phyloP scores from a whole-genome alignment of 2,113 vertebrate genomes.

The Anguilla japonica region DNA sequence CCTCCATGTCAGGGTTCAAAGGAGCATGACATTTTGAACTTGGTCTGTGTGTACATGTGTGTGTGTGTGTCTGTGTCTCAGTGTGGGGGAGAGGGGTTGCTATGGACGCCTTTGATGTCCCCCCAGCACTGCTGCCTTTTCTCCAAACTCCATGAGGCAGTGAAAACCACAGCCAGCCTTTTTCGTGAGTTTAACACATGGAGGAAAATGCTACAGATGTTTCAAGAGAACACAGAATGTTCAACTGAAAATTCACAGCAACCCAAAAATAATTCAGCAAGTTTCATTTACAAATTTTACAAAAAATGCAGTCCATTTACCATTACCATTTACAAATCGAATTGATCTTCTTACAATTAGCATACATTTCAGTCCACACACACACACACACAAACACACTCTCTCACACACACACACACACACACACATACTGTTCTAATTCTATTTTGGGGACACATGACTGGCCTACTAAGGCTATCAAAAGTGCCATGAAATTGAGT shows the following conservation, averaged over 20 bases:
- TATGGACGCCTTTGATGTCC: conserved; percentile 4
- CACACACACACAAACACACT: no score
- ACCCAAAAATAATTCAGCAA: neutral
- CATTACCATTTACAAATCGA: neutral
- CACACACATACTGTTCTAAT: no score
- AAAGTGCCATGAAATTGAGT: no score
- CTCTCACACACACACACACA: neutral
- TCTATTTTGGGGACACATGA: no score
- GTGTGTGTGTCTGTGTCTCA: no score
- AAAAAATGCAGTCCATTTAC: no score
- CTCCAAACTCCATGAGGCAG: neutral
- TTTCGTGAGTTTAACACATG: neutral
- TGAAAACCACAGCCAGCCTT: neutral
- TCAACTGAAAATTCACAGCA: neutral
- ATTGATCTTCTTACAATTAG: neutral
- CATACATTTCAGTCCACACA: neutral
- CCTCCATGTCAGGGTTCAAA: conserved; percentile 25
- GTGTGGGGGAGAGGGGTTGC: neutral
- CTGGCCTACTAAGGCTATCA: no score
- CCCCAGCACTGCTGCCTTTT: neutral
- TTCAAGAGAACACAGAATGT: neutral
- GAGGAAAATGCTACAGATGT: neutral
- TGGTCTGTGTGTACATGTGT: neutral
- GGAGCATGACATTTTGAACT: conserved; percentile 29
- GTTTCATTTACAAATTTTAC: neutral